Conservation (phyloP, 2,888 invertebrate species). For the Alviniconcha strummeri region DNA sequence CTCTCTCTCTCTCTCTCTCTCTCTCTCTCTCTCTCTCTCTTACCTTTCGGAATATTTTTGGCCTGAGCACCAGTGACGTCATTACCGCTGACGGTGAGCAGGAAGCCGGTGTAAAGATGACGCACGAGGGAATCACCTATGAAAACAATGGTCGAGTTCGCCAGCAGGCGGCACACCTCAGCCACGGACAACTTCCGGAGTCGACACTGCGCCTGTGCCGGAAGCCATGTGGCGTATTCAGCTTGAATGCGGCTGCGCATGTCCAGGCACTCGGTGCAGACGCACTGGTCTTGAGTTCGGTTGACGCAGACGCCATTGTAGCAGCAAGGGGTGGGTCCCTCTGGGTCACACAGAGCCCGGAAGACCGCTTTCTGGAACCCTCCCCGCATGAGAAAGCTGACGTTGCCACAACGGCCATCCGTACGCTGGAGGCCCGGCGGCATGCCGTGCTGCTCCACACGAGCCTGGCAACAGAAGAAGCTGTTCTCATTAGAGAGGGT, state of each 20-base stretch:
- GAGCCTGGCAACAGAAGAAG: no score
- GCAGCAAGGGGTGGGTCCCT: constrained; percentile 41
- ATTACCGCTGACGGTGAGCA: no score
- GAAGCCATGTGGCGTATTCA: constrained; percentile 41
- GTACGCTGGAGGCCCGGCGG: neutral
- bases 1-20: neutral
- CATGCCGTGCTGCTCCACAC: constrained; percentile 7
- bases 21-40: no score
- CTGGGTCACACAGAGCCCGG: constrained; percentile 40
- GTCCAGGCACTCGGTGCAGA: constrained; percentile 38
- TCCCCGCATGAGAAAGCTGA: neutral
- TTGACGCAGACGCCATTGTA: constrained; percentile 34
- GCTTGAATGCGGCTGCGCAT: constrained; percentile 37
- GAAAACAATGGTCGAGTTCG: no score
- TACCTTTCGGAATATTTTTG: no score
- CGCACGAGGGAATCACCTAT: no score
- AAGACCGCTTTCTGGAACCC: neutral
- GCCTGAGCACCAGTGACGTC: no score
- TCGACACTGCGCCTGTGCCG: constrained; percentile 23
- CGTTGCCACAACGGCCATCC: constrained; percentile 6
- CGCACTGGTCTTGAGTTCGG: constrained; percentile 32
- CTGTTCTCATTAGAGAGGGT: no score
- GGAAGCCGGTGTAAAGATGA: no score
- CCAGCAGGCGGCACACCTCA: constrained; percentile 28
- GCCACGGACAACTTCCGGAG: constrained; percentile 4